Base-by-base conservation (phyloP, 2,888 invertebrate species). In the Subacronicta megacephala region DNA sequence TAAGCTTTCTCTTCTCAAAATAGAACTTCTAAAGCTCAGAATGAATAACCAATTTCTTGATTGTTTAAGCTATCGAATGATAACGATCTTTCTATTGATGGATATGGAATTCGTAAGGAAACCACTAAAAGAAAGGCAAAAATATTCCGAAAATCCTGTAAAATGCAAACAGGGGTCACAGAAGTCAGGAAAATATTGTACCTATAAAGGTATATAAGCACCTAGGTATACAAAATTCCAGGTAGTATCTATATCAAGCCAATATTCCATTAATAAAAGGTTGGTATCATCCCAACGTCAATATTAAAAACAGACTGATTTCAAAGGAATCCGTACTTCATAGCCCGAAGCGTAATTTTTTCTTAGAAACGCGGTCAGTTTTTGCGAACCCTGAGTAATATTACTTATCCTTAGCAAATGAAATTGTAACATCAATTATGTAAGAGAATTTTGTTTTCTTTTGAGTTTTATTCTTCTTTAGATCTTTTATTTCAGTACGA, bases 401-500 rank as follows among this genome's bases (percentile, higher is more conserved):
- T 66, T 49, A 46, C 36, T 20, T 45, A 53, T 50, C 52, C 26
- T 53, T 35, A 49, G 38, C 42, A 26, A 62, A 67, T 67, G 51
- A 51, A 52, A 58, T 58, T 57, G 51, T 58, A 29, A 43, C 38
- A 29, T 29, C 43, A 56, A 57, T 47, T 61, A 54, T 37, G 29
- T 38, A 38, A 41, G 61, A 61, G 17, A 55, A 26, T 52, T 35
- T 44, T 41, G 20, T 37, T 47, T 59, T 51, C 40, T 38, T 60
- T 51, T 61, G 36, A 41, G 13, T 61, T 47, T 29, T 20, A 16
- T 26, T 23, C 15, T 18, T 44, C 29, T 37, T 50, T 29, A 7
- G 20, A 37, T 54, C 31, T 50, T 66, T 66, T 26, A 40, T 60
- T 66, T 51, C 9, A 60, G 60, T 51, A 66, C 46, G 46, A 44